Evolutionary conservation across 2,888 invertebrate genomes (phyloP), one percentile per base, ranked within the genome.

Genomic region (Dusona sp.): DNA sequence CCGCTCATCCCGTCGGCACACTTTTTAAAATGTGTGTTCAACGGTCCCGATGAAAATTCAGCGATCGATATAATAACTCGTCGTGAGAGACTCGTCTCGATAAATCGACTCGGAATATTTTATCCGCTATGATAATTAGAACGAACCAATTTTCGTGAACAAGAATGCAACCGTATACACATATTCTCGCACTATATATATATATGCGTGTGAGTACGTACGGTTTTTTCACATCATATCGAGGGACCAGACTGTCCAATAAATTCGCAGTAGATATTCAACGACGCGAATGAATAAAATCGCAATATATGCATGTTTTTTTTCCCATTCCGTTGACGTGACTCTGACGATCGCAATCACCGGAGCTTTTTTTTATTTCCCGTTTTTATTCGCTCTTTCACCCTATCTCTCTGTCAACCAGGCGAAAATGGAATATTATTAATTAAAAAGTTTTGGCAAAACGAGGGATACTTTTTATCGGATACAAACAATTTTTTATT

Each of bases 261-360:
- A 78, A 85, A 85, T 81, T 78, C 65, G 85, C 61, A 61, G 54
- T 67, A 29, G 48, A 84, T 72, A 73, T 72, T 77, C 73, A 78
- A 73, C 73, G 77, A 81, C 54, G 65, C 72, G 80, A 19, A 78
- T 45, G 72, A 78, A 78, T 78, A 38, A 85, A 78, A 81, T 77
- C 65, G 77, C 54, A 70, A 77, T 77, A 77, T 61, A 33, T 65
- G 64, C 25, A 54, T 38, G 36, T 57, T 36, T 19, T 11, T 7
- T 11, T 29, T 45, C 22, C 54, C 13, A 70, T 64, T 38, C 7
- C 29, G 64, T 73, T 79, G 48, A 78, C 75, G 64, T 22, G 64
- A 38, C 74, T 74, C 75, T 42, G 33, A n/a, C 36, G 64, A 42
- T 64, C 33, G 64, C 64, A 33, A 75, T 75, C 45, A 22, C 68